Evolutionary conservation across 2,113 vertebrate species (phyloP).

Genomic region (Myotis lucifugus): DNA sequence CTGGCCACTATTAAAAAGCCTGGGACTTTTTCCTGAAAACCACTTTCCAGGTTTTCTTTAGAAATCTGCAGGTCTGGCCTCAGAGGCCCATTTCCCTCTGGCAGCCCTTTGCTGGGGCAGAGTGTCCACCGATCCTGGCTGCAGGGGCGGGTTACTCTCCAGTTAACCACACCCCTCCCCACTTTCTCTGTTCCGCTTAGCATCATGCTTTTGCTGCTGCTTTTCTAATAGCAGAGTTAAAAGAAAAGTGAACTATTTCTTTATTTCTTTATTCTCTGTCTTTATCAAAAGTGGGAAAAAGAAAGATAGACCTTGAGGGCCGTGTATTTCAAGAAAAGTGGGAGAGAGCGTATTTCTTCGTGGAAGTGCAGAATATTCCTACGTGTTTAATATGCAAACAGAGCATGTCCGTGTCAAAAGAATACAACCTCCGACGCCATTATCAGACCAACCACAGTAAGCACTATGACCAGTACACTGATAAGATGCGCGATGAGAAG

Average conservation of each 20-base stretch:
- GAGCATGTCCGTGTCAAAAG: constrained; percentile 68
- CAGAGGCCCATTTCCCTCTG: fast-evolving
- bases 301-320: constrained; percentile 78
- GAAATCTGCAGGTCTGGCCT: background rate
- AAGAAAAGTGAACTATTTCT: background rate
- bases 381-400: constrained; percentile 73
- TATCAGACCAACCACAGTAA: constrained; percentile 75
- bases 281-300: constrained; percentile 71
- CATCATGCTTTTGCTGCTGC: background rate
- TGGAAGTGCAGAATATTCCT: constrained; percentile 72
- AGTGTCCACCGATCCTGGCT: fast-evolving
- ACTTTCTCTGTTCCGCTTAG: fast-evolving
- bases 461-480: constrained; percentile 66
- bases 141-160: background rate
- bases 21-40: background rate
- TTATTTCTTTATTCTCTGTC: background rate
- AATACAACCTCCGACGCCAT: constrained; percentile 75
- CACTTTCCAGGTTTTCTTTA: background rate
- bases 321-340: constrained; percentile 78
- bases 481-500: constrained; percentile 49
- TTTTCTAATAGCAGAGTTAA: background rate
- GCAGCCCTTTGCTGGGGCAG: background rate
- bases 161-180: fast-evolving
- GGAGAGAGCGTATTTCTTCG: constrained; percentile 76
- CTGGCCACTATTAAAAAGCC: background rate